Evolutionary conservation across 2,113 vertebrate species (phyloP), one percentile per base, ranked within the genome.

Genomic region (Cyanocitta stelleri): DNA sequence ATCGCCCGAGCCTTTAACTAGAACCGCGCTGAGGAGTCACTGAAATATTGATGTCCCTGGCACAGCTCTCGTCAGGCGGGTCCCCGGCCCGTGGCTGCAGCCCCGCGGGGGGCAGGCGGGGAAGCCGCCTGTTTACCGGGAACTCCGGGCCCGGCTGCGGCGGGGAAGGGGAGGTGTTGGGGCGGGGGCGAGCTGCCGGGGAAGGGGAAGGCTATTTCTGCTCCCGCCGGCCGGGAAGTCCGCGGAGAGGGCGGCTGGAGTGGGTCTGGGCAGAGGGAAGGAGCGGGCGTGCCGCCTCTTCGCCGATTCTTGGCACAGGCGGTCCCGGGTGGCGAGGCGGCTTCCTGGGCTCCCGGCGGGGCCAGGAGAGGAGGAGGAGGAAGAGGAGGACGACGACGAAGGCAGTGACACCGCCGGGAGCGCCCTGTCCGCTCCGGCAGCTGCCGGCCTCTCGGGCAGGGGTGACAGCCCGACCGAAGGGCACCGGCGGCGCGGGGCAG

Each of bases 1-100:
- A 27, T 69, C 75, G 51, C 94, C 69, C 46, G 32, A 83, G 63
- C 86, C 97, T 97, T 97, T 96, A 96, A 97, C 95, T 91, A 95
- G 96, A 85, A 89, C 52, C 69, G 85, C 85, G 52, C 85, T 74
- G 68, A 91, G 85, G n/a, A 83, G 83, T 49, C 58, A 49, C 87
- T 48, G 75, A 68, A 87, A 93, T 82, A 93, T 93, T 92, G 52
- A 94, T 85, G 54, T 37, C n/a, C 87, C 62, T 61, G 83, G 88
- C 52, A 87, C 73, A 68, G 89, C 68, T 85, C 85, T 91, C 95
- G 91, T 85, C 68, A 76, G 58, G 87, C 91, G 87, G 95, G 82
- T 91, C 71, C 85, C 74, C 89, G n/a, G 73, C 69, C 67, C 30
- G 71, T 56, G 44, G 48, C 64, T 67, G 62, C 87, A 46, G 67